Conservation (phyloP, 2,797 vertebrate genomes). For the Aplochiton taeniatus region DNA sequence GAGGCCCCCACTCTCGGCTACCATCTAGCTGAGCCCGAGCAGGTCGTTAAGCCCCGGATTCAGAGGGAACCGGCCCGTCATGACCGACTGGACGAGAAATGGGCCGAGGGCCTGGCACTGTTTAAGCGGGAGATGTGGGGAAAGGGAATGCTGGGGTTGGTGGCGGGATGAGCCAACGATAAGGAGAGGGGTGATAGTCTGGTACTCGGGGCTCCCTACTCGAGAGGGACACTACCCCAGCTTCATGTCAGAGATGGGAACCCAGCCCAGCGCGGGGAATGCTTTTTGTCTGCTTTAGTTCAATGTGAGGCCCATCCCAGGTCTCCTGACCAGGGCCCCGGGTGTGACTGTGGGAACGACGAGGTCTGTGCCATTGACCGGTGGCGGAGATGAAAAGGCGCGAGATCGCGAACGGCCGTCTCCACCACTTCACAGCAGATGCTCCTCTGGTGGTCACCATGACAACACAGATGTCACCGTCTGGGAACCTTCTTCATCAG, state of each 20-base stretch:
- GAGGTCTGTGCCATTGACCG: too few species aligned
- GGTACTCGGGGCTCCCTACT: background rate
- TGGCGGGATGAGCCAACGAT: background rate
- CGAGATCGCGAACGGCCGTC: background rate
- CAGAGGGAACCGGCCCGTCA: constrained; percentile 25
- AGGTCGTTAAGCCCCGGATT: constrained; percentile 40
- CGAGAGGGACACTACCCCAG: too few species aligned
- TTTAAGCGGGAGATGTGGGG: constrained; percentile 3
- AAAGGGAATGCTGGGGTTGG: background rate
- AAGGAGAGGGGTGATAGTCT: background rate
- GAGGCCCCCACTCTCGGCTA: constrained; percentile 14
- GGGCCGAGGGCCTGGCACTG: constrained; percentile 19
- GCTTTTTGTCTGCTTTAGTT: too few species aligned
- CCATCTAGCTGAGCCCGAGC: constrained; percentile 29
- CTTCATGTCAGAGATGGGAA: too few species aligned
- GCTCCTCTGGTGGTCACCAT: constrained; percentile 19
- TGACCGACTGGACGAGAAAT: constrained; percentile 26
- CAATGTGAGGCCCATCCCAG: too few species aligned
- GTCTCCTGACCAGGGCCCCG: too few species aligned
- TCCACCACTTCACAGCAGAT: constrained; percentile 1
- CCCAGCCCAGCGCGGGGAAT: too few species aligned
- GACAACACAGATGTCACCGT: constrained; percentile 31
- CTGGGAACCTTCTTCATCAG: constrained; percentile 13
- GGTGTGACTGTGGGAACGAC: constrained; percentile 3
- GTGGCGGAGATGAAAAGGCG: background rate